phyloP scores from a whole-genome alignment of 2,113 vertebrate species.

The Ctenodactylus gundi region DNA sequence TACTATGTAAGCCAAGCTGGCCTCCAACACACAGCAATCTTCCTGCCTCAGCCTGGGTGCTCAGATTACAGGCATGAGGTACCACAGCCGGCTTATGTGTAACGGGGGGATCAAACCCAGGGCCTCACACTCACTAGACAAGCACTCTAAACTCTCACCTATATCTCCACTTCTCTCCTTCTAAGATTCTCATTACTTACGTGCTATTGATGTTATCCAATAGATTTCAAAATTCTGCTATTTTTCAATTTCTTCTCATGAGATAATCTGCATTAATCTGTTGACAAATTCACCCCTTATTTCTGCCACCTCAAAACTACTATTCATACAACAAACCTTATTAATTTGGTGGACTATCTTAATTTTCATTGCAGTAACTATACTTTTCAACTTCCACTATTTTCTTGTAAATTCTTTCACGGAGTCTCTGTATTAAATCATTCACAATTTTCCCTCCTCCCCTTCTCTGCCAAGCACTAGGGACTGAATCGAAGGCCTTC shows the following conservation, averaged over 20 bases:
- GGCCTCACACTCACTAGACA: too few relatives aligned
- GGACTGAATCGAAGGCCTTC: too few relatives aligned
- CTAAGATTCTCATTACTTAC: background rate
- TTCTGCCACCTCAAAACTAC: background rate
- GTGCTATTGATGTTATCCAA: background rate
- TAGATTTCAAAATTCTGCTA: background rate
- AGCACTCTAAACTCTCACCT: too few relatives aligned
- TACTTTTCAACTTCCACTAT: slow-evolving; percentile 17
- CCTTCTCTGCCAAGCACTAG: too few relatives aligned
- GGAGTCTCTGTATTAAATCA: background rate
- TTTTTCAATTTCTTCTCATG: background rate
- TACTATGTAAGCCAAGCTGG: too few relatives aligned
- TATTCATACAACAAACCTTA: too few relatives aligned
- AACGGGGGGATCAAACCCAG: too few relatives aligned
- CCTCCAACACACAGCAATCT: too few relatives aligned
- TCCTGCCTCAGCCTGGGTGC: too few relatives aligned
- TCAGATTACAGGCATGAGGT: too few relatives aligned
- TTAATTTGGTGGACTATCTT: too few relatives aligned
- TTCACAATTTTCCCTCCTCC: background rate
- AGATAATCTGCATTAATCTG: background rate
- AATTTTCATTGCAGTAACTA: background rate
- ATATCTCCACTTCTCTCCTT: background rate
- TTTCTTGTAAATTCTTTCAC: background rate
- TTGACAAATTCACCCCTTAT: background rate
- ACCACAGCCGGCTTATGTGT: too few relatives aligned